These are phyloP conservation scores for Himalopsyche kuldschensis DNA, from an alignment of 2,888 invertebrate genomes.

Conservation along the genomic window DNA sequence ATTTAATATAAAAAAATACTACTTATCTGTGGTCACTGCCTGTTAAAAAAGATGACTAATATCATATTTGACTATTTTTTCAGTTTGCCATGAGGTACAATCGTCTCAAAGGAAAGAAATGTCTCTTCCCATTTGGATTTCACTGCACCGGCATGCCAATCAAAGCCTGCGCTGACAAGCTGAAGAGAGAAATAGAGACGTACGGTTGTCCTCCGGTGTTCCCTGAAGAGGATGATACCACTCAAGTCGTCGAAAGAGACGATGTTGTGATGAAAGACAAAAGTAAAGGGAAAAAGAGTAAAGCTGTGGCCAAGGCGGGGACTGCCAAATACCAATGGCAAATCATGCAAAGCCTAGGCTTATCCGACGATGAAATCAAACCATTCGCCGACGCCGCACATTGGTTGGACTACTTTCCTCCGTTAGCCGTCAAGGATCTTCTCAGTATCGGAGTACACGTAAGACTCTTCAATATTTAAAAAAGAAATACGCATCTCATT, in stretches of 20 bases:
- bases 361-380: slow-evolving; percentile 88
- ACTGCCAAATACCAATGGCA: slow-evolving; percentile 95
- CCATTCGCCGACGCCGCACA: slow-evolving; percentile 87
- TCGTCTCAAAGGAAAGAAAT: slow-evolving; percentile 86
- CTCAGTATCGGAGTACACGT: slow-evolving; percentile 89
- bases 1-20: no score
- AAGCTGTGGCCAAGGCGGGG: slow-evolving; percentile 90
- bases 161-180: slow-evolving; percentile 97
- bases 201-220: slow-evolving; percentile 93
- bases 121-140: slow-evolving; percentile 96
- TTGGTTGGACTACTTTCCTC: slow-evolving; percentile 98
- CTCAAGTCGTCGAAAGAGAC: slow-evolving; percentile 54
- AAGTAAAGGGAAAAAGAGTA: slow-evolving; percentile 93
- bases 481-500: neutral
- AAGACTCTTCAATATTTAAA: slow-evolving; percentile 44
- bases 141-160: slow-evolving; percentile 99
- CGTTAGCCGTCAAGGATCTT: slow-evolving; percentile 82
- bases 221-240: slow-evolving; percentile 64
- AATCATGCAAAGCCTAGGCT: slow-evolving; percentile 93
- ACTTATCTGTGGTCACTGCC: no score
- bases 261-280: slow-evolving; percentile 74
- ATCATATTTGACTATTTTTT: slow-evolving; percentile 35
- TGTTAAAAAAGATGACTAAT: no score
- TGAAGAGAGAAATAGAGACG: slow-evolving; percentile 88
- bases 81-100: slow-evolving; percentile 91